Conservation (phyloP, 1,140 invertebrate species). For the Lethrus apterus region DNA sequence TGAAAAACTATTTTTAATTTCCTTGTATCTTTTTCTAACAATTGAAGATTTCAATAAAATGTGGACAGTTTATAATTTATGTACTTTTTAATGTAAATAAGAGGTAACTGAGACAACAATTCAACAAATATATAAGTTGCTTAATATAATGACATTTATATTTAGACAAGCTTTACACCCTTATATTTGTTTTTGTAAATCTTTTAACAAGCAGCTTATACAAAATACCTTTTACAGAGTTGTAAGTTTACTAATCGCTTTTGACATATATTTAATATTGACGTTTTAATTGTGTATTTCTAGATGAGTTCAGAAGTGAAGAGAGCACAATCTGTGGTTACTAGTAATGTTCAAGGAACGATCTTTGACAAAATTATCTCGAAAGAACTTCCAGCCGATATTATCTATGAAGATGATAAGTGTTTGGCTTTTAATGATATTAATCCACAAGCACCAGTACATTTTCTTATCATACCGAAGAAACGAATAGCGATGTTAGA, state of each 20-base stretch:
- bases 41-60: too few relatives aligned
- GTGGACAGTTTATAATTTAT: too few relatives aligned
- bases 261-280: background rate
- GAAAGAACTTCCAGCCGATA: conserved; percentile 69
- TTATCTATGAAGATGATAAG: conserved; percentile 72
- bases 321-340: conserved; percentile 42
- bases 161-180: too few relatives aligned
- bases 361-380: conserved; percentile 77
- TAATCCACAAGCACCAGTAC: conserved; percentile 68
- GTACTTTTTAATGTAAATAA: too few relatives aligned
- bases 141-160: conserved; percentile 10
- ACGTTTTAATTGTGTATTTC: conserved; percentile 12
- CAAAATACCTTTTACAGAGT: background rate
- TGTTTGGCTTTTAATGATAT: conserved; percentile 76
- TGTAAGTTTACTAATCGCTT: background rate
- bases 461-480: conserved; percentile 80
- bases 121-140: too few relatives aligned
- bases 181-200: too few relatives aligned
- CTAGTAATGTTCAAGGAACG: conserved; percentile 43
- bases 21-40: too few relatives aligned
- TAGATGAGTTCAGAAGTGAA: conserved; percentile 42
- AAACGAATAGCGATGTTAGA: conserved; percentile 35
- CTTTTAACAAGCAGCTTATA: too few relatives aligned
- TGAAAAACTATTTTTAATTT: too few relatives aligned
- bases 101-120: too few relatives aligned